phyloP scores from a whole-genome alignment of 2,888 invertebrate species.

The Ophraella communa region DNA sequence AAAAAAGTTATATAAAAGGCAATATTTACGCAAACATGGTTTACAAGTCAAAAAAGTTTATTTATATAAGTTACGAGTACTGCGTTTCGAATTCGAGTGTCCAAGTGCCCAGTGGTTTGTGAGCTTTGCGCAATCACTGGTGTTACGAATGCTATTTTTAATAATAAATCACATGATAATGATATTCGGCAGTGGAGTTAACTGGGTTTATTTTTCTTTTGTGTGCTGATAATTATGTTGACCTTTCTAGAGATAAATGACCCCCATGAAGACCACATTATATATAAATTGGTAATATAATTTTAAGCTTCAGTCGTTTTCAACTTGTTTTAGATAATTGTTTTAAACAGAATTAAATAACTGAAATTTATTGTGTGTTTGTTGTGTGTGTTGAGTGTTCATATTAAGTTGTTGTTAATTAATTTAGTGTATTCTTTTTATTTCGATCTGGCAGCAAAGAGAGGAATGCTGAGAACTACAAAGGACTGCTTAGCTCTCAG shows the following conservation, averaged over 20 bases:
- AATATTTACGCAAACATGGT: background rate
- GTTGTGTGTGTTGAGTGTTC: conserved; percentile 18
- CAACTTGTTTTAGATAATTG: background rate
- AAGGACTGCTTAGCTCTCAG: conserved; percentile 88
- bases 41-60: background rate
- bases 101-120: background rate
- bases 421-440: conserved; percentile 31
- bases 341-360: conserved; percentile 9
- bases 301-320: conserved; percentile 18
- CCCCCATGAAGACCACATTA: conserved; percentile 44
- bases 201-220: conserved; percentile 49
- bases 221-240: conserved; percentile 48
- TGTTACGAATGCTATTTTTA: conserved; percentile 16
- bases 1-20: background rate
- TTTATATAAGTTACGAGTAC: background rate
- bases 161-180: conserved; percentile 43
- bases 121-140: conserved; percentile 14
- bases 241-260: conserved; percentile 51
- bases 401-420: conserved; percentile 17
- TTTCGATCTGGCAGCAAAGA: conserved; percentile 54
- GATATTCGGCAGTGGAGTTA: conserved; percentile 36
- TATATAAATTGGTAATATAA: conserved; percentile 50
- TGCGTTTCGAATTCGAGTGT: no score
- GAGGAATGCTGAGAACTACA: conserved; percentile 68
- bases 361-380: conserved; percentile 1